These are phyloP conservation scores for Perognathus longimembris DNA, from an alignment of 2,113 vertebrate genomes.

Conservation along the genomic window DNA sequence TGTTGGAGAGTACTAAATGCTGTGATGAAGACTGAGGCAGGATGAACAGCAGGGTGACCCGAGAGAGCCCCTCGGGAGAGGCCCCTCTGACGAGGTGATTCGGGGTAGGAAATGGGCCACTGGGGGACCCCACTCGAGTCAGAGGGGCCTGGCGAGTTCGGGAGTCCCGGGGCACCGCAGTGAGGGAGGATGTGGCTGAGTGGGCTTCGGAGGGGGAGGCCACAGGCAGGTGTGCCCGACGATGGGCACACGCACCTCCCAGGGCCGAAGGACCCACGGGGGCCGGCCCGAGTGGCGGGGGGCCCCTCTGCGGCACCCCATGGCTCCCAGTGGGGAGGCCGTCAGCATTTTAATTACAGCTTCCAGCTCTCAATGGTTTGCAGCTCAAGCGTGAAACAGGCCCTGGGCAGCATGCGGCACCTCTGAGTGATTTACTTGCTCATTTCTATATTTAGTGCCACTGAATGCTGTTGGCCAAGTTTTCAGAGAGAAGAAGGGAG, in stretches of 20 bases:
- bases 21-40: neutral
- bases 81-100: neutral
- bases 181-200: neutral
- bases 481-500: conserved; percentile 43
- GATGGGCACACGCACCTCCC: neutral
- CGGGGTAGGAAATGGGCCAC: neutral
- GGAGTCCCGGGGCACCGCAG: neutral
- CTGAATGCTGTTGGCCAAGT: conserved; percentile 14
- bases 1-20: neutral
- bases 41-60: neutral
- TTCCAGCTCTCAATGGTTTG: conserved; percentile 53
- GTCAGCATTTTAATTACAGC: conserved; percentile 65
- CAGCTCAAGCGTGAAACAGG: conserved; percentile 57
- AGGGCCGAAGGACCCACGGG: no score
- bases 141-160: neutral
- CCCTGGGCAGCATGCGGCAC: conserved; percentile 64
- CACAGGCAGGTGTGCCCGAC: neutral
- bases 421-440: conserved; percentile 61
- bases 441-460: conserved; percentile 65
- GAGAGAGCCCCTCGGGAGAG: neutral
- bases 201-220: neutral
- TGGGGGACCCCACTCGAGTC: neutral
- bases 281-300: no score
- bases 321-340: no score
- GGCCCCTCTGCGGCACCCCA: no score